Evolutionary conservation across 1,140 invertebrate species (phyloP), one percentile per base, ranked within the genome.

Genomic region (Sinella curviseta): DNA sequence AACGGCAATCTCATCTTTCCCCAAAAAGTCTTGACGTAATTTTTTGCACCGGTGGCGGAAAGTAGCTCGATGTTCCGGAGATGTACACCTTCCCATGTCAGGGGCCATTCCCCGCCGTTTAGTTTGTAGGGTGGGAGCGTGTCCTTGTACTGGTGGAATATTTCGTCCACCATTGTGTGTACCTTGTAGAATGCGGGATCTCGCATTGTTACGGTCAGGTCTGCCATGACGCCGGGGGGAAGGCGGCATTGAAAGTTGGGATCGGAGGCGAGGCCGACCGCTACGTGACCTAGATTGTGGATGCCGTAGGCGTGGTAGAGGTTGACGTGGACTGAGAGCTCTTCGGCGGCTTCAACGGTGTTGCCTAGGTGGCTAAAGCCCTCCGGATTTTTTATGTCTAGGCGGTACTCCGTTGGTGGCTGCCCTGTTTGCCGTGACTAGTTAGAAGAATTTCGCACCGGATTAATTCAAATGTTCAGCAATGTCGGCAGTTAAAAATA

Each of bases 171-270:
- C 82, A 91, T 92, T 0, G 92, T 90, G 83, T 95, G 94, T 91
- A 91, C 94, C 85, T 92, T 90, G 86, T 95, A 95, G 87, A 95
- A 95, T 8, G 93, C 87, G 0, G 94, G 94, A 86, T 95, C 94
- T 17, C 94, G 77, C 78, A 87, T 84, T 28, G 86, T 83, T 20
- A 84, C 85, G 4, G 85, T 82, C 12, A 81, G 78, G 77, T 87
- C 85, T 17, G 78, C 83, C 83, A 86, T 85, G 0, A 86, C 85
- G 34, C 85, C 85, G 28, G 83, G 79, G 36, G 84, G 84, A 81
- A 86, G 85, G 85, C 86, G 55, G 17, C 73, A 82, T 36, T 34
- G 17, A 30, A 1, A 78, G n/a, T 78, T 26, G 34, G 16, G 26
- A 55, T 78, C 36, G 34, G 26, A 1, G 0, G 31, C 30, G 16